Evolutionary conservation across 2,888 invertebrate species (phyloP), one percentile per base, ranked within the genome.

Genomic region (Apamea monoglypha): DNA sequence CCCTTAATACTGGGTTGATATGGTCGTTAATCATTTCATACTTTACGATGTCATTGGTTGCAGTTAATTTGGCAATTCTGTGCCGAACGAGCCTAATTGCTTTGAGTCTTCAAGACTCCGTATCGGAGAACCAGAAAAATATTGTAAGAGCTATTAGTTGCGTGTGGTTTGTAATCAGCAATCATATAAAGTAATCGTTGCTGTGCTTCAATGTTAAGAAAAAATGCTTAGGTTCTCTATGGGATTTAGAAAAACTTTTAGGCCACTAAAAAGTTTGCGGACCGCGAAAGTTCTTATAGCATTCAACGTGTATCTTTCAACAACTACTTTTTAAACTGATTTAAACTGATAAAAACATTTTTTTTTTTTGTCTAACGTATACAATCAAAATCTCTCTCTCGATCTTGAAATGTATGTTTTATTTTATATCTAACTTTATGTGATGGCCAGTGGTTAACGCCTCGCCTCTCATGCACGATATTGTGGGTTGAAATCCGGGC

Each of bases 271-370:
- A 56, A n/a, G 10, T 61, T 36, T 64, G 29, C 14, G 44, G n/a
- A 5, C 10, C 29, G n/a, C 53, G 36, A 53, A 81, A n/a, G 29
- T 21, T 63, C 8, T 29, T 53, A 67, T 83, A 59, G 18, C 2
- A 73, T 73, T 63, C 2, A 70, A 63, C 36, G 61, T 36, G 29
- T 50, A 56, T 32, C 18, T 18, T 67, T 21, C 8, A 50, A 80
- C 40, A 64, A n/a, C n/a, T 40, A 32, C n/a, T 14, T 64, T 12
- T 14, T 47, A 3, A 47, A 44, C 36, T 36, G 47, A 47, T 47
- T 16, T 21, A 53, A 21, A 21, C 8, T 8, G 25, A 25, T 53
- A 21, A 21, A 0, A 7, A 25, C 1, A 5, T 50, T 50, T 53
- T 53, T 47, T 21, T 53, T 21, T 2, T n/a, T n/a, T n/a, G n/a